Evolutionary conservation across 2,888 invertebrate species (phyloP), one percentile per base, ranked within the genome.

Genomic region (Chrysopilus asiliformis): DNA sequence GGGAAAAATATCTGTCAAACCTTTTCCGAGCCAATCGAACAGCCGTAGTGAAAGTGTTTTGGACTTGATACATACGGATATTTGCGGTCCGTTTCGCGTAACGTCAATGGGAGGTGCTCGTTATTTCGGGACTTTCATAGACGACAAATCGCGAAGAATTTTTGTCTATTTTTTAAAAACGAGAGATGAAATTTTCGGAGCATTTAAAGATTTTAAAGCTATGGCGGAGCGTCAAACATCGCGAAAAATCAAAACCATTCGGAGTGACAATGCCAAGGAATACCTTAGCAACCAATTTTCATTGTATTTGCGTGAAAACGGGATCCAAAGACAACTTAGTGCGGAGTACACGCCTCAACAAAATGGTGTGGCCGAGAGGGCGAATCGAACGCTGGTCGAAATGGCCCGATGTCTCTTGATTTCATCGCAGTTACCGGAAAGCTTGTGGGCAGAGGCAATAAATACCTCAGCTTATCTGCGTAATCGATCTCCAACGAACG

Each of bases 381-480:
- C 65, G 66, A 66, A 49, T 58, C 60, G 16, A 8, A 9, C 41
- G 62, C 53, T 52, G 64, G n/a, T n/a, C n/a, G n/a, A 22, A 10
- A 22, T 22, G 22, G 22, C 22, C 7, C 22, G 22, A 7, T 22
- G 22, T 10, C 7, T 22, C 7, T 10, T 22, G 7, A 22, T 22
- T 10, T 7, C 7, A 49, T 68, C 70, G 58, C 42, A 57, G 47
- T 18, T 3, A 32, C 14, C 22, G 24, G 24, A 18, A 14, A 33
- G 12, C 5, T 14, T 20, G 7, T 18, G 12, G 13, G 6, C 3
- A 3, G 16, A n/a, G 20, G 10, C 16, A 25, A 7, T 35, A 20
- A 18, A 6, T 28, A 14, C 9, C 16, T 30, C 25, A 27, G 2
- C 9, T 2, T 27, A 13, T 9, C 8, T 14, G 7, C 10, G n/a